A percentile compares a stretch with the other conserved stretches of the same genome.
These are phyloP conservation scores for Criorhina ranunculi DNA, from an alignment of 2,888 invertebrate genomes.

Conservation along the genomic window DNA sequence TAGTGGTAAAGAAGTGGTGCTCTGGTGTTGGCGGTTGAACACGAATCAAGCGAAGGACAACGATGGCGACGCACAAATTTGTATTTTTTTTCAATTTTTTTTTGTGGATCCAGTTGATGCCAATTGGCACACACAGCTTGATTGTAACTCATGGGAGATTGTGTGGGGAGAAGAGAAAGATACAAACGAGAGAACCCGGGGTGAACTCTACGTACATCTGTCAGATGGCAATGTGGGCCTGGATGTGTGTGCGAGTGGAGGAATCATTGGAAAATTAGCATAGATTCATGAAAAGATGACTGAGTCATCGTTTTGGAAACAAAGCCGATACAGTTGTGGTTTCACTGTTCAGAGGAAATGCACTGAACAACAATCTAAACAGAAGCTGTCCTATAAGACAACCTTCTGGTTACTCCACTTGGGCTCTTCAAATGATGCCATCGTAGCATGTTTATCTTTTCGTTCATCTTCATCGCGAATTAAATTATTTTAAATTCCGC, in stretches of 20 bases:
- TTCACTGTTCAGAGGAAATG: background rate
- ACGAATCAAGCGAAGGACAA: conserved; percentile 70
- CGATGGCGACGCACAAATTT: conserved; percentile 66
- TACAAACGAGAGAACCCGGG: conserved; percentile 41
- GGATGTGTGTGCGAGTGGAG: background rate
- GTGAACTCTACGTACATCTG: conserved; percentile 55
- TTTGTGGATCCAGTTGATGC: conserved; percentile 57
- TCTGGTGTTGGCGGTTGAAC: conserved; percentile 74
- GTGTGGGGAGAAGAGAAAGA: conserved; percentile 46
- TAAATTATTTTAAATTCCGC: conserved; percentile 2
- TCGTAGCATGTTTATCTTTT: too few relatives aligned
- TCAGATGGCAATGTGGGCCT: conserved; percentile 27
- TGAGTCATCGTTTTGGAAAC: conserved; percentile 46
- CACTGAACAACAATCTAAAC: too few relatives aligned
- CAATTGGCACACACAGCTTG: conserved; percentile 69
- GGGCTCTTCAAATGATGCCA: too few relatives aligned
- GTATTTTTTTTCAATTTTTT: conserved; percentile 14
- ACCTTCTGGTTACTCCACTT: too few relatives aligned
- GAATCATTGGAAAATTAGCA: conserved; percentile 29
- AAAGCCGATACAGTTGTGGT: background rate
- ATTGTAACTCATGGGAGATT: conserved; percentile 62
- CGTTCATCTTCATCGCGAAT: background rate
- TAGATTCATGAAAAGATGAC: conserved; percentile 31
- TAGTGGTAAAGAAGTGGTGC: conserved; percentile 58
- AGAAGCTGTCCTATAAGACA: too few relatives aligned